Conservation (phyloP, 2,113 vertebrate genomes). For the Oostethus manadensis region DNA sequence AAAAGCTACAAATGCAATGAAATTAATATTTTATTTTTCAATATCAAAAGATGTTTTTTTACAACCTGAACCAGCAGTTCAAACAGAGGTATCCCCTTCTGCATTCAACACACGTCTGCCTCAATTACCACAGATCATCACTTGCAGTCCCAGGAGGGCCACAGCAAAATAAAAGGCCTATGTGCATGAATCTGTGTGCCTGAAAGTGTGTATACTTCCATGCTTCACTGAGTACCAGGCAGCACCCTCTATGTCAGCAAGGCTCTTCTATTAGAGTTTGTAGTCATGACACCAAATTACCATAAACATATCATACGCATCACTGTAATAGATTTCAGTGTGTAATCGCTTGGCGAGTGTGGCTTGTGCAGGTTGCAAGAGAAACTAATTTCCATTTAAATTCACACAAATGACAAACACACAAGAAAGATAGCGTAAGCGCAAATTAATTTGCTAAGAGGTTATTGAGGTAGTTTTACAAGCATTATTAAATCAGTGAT, state of each 20-base stretch:
- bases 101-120: slow-evolving; percentile 40
- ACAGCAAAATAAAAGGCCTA: slow-evolving; percentile 37
- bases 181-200: slow-evolving; percentile 8
- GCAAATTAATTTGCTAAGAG: slow-evolving; percentile 24
- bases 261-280: slow-evolving; percentile 8
- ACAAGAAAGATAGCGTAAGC: slow-evolving; percentile 4
- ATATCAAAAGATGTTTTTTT: not conserved
- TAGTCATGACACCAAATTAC: slow-evolving; percentile 28
- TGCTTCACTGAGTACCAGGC: slow-evolving; percentile 22
- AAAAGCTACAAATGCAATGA: too few relatives aligned
- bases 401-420: slow-evolving; percentile 26
- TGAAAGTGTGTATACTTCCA: slow-evolving; percentile 2
- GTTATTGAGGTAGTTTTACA: slow-evolving; percentile 19
- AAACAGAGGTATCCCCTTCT: slow-evolving; percentile 16
- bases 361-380: slow-evolving; percentile 4
- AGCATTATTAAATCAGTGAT: slow-evolving; percentile 15
- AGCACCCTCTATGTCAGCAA: slow-evolving; percentile 13
- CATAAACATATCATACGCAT: slow-evolving; percentile 38
- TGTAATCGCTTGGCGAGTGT: slow-evolving; percentile 5
- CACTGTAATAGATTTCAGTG: slow-evolving; percentile 32
- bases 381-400: slow-evolving; percentile 37
- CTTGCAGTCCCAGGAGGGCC: slow-evolving; percentile 39
- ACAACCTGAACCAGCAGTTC: not conserved
- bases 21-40: too few relatives aligned
- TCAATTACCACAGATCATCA: slow-evolving; percentile 62